These are phyloP conservation scores for Cephalopachus bancanus DNA, from an alignment of 2,797 vertebrate species.

Conservation along the genomic window DNA sequence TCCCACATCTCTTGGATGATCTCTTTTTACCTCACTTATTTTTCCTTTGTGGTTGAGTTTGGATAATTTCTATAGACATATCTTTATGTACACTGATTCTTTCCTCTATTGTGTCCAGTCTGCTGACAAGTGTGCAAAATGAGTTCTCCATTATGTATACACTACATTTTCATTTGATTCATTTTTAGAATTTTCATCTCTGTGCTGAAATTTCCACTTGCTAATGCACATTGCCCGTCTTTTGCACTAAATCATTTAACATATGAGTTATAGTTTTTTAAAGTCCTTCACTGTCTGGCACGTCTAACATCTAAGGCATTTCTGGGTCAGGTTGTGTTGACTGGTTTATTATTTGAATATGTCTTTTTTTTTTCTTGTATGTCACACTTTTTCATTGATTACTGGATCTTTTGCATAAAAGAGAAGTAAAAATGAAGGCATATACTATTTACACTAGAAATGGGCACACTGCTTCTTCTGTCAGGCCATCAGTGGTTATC, in stretches of 20 bases:
- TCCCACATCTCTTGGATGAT: background rate
- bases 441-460: background rate
- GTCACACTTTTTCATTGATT: background rate
- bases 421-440: background rate
- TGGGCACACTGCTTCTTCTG: background rate
- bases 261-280: background rate
- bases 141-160: background rate
- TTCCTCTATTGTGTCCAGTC: background rate
- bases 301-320: background rate
- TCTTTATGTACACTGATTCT: background rate
- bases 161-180: background rate
- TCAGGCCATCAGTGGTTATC: background rate
- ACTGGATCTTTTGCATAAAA: background rate
- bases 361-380: background rate
- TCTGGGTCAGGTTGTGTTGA: constrained; percentile 6
- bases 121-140: background rate
- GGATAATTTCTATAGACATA: background rate
- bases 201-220: background rate
- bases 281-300: background rate
- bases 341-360: background rate
- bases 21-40: background rate
- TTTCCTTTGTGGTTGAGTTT: background rate
- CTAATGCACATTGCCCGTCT: background rate
- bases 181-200: background rate
- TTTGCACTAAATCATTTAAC: background rate